Percentiles rank a stretch among this genome's conserved stretches.
phyloP scores from a whole-genome alignment of 2,113 vertebrate species.

The Origma solitaria region DNA sequence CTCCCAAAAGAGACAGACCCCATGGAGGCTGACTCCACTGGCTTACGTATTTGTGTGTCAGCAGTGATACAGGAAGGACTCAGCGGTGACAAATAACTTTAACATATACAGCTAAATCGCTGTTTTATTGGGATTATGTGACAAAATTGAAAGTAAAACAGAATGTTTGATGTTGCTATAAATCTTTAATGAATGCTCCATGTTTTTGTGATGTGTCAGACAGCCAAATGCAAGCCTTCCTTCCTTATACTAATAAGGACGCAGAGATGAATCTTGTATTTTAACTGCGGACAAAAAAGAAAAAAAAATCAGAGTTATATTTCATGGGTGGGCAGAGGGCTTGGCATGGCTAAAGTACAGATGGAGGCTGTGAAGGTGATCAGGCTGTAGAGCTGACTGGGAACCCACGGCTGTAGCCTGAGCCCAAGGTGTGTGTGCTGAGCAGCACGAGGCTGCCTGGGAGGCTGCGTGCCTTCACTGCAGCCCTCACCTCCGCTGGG shows the following conservation, averaged over 20 bases:
- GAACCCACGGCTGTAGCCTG: not conserved
- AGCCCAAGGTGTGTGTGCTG: not conserved
- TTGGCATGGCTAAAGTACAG: not conserved
- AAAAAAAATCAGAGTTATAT: not conserved
- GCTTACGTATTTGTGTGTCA: not conserved
- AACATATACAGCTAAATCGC: not conserved
- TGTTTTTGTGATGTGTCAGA: constrained; percentile 8
- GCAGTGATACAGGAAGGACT: not conserved
- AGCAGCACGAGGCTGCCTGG: not conserved
- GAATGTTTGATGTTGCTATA: constrained; percentile 37
- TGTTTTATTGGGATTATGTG: constrained; percentile 46
- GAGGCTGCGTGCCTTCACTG: not conserved
- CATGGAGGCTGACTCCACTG: not conserved
- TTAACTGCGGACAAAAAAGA: not conserved
- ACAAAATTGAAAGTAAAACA: constrained; percentile 56
- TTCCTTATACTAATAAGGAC: not conserved
- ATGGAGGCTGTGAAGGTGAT: not conserved
- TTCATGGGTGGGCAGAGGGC: not conserved
- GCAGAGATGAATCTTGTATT: not conserved
- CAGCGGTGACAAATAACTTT: constrained; percentile 34
- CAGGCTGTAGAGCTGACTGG: not conserved
- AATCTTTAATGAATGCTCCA: constrained; percentile 47
- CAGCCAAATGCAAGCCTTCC: not conserved
- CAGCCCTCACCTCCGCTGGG: not conserved
- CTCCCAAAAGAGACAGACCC: not conserved